A percentile compares a stretch with the other conserved stretches of the same genome.
phyloP scores from a whole-genome alignment of 2,888 invertebrate species.

The Resseliella maxima region DNA sequence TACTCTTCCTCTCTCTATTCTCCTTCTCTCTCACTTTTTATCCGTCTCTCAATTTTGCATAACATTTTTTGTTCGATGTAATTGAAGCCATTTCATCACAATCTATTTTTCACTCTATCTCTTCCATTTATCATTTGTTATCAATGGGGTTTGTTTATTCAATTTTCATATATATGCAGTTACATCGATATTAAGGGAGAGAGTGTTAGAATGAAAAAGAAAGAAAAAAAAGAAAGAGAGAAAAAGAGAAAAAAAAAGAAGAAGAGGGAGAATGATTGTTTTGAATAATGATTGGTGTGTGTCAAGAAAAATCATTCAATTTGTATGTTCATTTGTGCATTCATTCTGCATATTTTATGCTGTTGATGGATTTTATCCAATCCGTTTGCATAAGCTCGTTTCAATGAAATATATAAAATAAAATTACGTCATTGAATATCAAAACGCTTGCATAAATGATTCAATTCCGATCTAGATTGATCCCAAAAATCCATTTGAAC shows the following conservation, averaged over 20 bases:
- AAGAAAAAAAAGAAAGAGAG: too few relatives aligned
- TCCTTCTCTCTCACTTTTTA: background rate
- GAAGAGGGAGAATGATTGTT: background rate
- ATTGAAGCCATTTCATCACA: constrained; percentile 23
- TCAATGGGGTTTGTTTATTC: background rate
- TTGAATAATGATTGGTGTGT: constrained; percentile 6
- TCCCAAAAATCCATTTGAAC: too few relatives aligned
- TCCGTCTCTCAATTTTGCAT: background rate
- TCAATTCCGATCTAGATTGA: too few relatives aligned
- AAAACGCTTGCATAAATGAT: too few relatives aligned
- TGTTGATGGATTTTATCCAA: background rate
- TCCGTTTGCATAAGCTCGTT: background rate
- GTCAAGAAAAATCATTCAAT: constrained; percentile 1
- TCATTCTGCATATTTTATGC: background rate
- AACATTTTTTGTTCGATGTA: background rate
- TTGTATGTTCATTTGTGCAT: background rate
- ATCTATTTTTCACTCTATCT: background rate
- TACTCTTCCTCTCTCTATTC: background rate
- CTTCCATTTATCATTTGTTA: background rate
- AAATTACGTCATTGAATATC: background rate
- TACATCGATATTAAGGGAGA: too few relatives aligned
- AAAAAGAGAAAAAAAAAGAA: too few relatives aligned
- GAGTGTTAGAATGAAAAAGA: too few relatives aligned
- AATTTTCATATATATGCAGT: background rate
- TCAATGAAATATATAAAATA: background rate